Evolutionary conservation across 2,797 vertebrate genomes (phyloP).

Genomic region (Denticeps clupeoides): DNA sequence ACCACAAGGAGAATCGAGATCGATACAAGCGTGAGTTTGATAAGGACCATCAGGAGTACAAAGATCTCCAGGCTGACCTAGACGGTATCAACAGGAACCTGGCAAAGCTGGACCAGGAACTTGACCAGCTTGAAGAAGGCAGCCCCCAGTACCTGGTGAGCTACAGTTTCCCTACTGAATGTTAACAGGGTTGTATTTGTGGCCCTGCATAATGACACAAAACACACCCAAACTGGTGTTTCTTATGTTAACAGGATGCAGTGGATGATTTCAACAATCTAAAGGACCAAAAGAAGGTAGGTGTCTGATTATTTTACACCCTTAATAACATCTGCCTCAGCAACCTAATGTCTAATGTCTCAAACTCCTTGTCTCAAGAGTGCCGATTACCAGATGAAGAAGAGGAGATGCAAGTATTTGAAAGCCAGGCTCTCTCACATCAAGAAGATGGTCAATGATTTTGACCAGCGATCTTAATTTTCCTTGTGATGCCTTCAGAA

Average conservation of each 20-base stretch:
- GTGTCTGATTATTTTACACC: slow-evolving; percentile 23
- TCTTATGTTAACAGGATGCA: slow-evolving; percentile 48
- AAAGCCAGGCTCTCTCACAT: slow-evolving; percentile 79
- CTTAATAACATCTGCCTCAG: not conserved
- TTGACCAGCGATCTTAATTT: slow-evolving; percentile 47
- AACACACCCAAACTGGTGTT: too few species aligned
- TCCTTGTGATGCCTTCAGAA: not conserved
- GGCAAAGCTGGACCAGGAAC: slow-evolving; percentile 56
- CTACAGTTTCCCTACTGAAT: not conserved
- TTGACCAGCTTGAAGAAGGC: slow-evolving; percentile 66
- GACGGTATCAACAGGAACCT: slow-evolving; percentile 64
- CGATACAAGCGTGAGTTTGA: slow-evolving; percentile 71
- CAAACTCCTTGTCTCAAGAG: slow-evolving; percentile 59
- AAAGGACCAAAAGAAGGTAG: slow-evolving; percentile 59
- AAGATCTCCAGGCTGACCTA: slow-evolving; percentile 65
- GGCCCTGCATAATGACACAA: not conserved
- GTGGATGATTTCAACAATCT: slow-evolving; percentile 66
- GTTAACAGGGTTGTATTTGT: not conserved
- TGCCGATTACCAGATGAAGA: slow-evolving; percentile 69
- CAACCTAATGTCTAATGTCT: not conserved
- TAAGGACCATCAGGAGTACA: slow-evolving; percentile 64
- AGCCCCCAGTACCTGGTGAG: slow-evolving; percentile 67
- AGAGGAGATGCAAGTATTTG: slow-evolving; percentile 68
- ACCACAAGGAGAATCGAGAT: slow-evolving; percentile 48
- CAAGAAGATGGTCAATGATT: slow-evolving; percentile 78